Evolutionary conservation across 2,797 vertebrate species (phyloP).

Genomic region (Pseudocheirus occidentalis): DNA sequence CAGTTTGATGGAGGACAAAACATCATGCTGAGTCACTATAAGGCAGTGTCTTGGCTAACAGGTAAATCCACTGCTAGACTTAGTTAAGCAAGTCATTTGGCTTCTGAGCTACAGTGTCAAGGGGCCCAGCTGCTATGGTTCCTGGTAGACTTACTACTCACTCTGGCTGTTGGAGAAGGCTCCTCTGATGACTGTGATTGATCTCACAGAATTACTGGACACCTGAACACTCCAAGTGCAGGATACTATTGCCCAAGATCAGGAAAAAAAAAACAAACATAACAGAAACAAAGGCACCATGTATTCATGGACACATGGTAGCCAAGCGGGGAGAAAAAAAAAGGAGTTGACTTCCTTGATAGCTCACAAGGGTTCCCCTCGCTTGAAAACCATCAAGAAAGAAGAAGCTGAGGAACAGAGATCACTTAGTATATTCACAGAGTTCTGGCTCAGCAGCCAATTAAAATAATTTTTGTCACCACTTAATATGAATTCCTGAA

Average conservation of each 20-base stretch:
- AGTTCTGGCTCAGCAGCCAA: not conserved
- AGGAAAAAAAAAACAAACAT: not conserved
- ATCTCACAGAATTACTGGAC: not conserved
- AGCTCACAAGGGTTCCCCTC: not conserved
- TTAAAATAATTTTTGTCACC: not conserved
- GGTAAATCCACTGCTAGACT: not conserved
- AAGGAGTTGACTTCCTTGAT: not conserved
- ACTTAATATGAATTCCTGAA: not conserved
- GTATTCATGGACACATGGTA: not conserved
- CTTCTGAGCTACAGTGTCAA: not conserved
- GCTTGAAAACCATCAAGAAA: not conserved
- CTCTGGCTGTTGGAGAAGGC: not conserved
- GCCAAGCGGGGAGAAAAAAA: not conserved
- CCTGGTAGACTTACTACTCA: not conserved
- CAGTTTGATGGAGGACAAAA: not conserved
- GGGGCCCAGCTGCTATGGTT: not conserved
- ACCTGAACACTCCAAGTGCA: not conserved
- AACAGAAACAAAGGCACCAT: not conserved
- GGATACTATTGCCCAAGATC: not conserved
- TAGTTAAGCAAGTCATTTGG: not conserved
- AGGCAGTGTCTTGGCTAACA: not conserved
- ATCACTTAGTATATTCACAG: not conserved
- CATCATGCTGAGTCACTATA: not conserved
- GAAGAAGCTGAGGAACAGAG: not conserved
- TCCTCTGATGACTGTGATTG: not conserved